phyloP scores from a whole-genome alignment of 2,888 invertebrate genomes.

The Aromia moschata region DNA sequence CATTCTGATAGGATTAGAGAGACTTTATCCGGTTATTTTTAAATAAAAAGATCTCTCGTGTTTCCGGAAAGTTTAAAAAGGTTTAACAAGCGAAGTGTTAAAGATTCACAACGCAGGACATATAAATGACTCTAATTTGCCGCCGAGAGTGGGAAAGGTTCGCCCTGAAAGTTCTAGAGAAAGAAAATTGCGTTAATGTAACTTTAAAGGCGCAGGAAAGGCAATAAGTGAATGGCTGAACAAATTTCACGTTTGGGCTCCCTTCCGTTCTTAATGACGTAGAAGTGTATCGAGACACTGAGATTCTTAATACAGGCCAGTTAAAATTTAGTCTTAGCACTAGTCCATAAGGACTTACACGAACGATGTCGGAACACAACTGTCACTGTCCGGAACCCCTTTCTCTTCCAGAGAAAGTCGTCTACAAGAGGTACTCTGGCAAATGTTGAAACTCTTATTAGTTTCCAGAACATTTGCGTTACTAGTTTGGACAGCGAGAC shows the following conservation, averaged over 20 bases:
- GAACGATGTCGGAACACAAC: slow-evolving; percentile 22
- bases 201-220: not conserved
- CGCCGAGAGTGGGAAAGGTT: not conserved
- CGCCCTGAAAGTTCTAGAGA: not conserved
- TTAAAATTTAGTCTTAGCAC: no score
- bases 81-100: slow-evolving; percentile 4
- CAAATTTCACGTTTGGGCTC: no score
- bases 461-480: slow-evolving; percentile 2
- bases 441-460: slow-evolving; percentile 4
- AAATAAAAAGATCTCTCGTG: not conserved
- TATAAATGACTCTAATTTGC: not conserved
- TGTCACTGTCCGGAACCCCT: not conserved
- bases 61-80: not conserved
- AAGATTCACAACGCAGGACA: not conserved
- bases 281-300: no score
- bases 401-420: slow-evolving; percentile 1
- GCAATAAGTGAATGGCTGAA: not conserved
- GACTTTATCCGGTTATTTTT: not conserved
- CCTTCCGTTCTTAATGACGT: no score
- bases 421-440: slow-evolving; percentile 15
- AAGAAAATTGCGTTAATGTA: slow-evolving; percentile 2
- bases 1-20: not conserved
- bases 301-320: no score
- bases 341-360: slow-evolving; percentile 28
- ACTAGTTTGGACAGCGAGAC: slow-evolving; percentile 3